A percentile compares a stretch with the other conserved stretches of the same genome.
These are phyloP conservation scores for Apolygus lucorum DNA, from an alignment of 1,140 invertebrate species.

Conservation along the genomic window DNA sequence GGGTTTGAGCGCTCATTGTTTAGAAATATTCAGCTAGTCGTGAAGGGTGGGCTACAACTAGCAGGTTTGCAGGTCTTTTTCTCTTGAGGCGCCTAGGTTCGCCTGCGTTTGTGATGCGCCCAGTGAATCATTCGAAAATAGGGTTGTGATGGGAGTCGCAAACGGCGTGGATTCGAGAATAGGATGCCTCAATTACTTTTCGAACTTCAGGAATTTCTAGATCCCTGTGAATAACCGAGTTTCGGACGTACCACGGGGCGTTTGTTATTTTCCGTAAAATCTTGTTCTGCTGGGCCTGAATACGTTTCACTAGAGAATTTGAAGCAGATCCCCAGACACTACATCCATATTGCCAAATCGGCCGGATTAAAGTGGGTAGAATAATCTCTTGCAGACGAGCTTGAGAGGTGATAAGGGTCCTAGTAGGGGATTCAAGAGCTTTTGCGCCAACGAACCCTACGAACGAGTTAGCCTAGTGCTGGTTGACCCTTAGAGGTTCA, in stretches of 20 bases:
- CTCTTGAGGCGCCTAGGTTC: no score
- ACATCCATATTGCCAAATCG: constrained; percentile 9
- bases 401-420: background rate
- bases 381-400: background rate
- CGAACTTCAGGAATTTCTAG: constrained; percentile 25
- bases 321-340: constrained; percentile 18
- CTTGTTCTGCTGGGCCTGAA: constrained; percentile 9
- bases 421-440: background rate
- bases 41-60: no score
- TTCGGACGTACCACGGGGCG: constrained; percentile 17
- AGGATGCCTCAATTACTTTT: constrained; percentile 1
- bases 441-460: background rate
- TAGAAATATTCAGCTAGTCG: no score
- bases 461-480: background rate
- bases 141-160: no score
- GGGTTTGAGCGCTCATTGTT: no score
- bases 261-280: constrained; percentile 1
- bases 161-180: no score
- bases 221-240: constrained; percentile 18
- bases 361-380: background rate
- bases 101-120: no score
- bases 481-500: background rate
- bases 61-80: no score
- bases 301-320: constrained; percentile 8
- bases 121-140: no score